Evolutionary conservation across 2,888 invertebrate species (phyloP), one percentile per base, ranked within the genome.

Genomic region (Tetranychus truncatus): DNA sequence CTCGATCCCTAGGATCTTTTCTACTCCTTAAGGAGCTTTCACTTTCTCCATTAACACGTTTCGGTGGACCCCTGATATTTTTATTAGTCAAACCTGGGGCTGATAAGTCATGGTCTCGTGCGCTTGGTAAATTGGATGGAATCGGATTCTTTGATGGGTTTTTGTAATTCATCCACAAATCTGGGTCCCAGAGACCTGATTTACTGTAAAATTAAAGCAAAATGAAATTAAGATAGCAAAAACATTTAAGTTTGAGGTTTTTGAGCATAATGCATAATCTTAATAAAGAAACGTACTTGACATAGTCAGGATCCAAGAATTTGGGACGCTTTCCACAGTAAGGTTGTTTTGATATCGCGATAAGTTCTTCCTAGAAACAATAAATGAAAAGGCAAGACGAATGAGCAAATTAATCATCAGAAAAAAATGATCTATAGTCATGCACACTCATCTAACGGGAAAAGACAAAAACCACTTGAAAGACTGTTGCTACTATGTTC

Each of bases 241-340:
- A 55, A 9, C 6, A 55, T 6, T 7, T 2, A 55, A 55, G 15
- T 15, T 15, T 55, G 55, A 7, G 9, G 15, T 8, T 15, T 55
- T 15, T 55, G 9, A 55, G 55, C 2, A 6, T 55, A 20, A 69
- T 7, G 20, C 11, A 24, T 69, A 34, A 21, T 11, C 1, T 65
- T 8, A 21, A 44, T 74, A 44, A 21, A 11, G n/a, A 44, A 21
- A 80, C 81, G 81, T 80, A 87, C 87, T 86, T 86, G 81, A 86
- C 85, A 81, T 84, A 85, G 74, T 84, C 84, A 78, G 83, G 82
- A 80, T 87, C 86, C 78, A 88, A 83, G 83, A 88, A 88, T 79
- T 88, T 87, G n/a, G 92, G 90, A 80, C 88, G 87, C 77, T 85
- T 86, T 81, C 87, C 87, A 72, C 91, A 88, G 78, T 88, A 84